A percentile compares a stretch with the other conserved stretches of the same genome.
These are phyloP conservation scores for Borostomias antarcticus DNA, from an alignment of 2,797 vertebrate genomes.

Conservation along the genomic window DNA sequence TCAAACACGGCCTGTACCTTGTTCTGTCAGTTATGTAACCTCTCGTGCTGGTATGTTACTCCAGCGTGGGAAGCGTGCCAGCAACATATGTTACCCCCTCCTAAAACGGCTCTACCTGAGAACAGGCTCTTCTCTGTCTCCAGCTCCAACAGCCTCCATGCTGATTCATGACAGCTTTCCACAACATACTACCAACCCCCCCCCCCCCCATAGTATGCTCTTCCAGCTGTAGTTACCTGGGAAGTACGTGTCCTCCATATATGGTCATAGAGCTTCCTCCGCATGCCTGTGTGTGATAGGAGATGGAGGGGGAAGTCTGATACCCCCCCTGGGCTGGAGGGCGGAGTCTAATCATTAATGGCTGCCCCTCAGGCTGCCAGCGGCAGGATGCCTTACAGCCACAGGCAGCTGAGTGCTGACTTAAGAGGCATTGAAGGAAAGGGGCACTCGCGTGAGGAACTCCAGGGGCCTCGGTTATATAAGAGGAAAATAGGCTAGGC, in stretches of 20 bases:
- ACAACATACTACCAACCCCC: no score
- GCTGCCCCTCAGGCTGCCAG: background rate
- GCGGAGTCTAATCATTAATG: background rate
- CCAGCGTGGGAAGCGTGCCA: conserved; percentile 8
- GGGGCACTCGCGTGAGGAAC: background rate
- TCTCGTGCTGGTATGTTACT: background rate
- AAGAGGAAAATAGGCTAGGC: background rate
- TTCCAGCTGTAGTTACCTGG: no score
- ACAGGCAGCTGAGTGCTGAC: background rate
- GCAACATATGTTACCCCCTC: background rate
- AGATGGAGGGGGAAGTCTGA: background rate
- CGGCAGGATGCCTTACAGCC: background rate
- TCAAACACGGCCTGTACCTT: background rate
- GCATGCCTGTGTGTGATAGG: background rate
- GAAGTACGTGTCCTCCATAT: no score
- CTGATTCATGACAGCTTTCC: no score
- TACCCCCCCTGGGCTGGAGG: background rate
- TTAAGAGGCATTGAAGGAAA: background rate
- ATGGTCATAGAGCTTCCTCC: no score
- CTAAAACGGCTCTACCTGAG: background rate
- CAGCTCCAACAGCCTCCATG: background rate
- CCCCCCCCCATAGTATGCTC: no score
- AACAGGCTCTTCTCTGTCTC: background rate
- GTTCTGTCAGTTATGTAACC: background rate
- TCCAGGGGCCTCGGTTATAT: background rate